Base-by-base conservation (phyloP, 2,888 invertebrate species). In the Scaptomyza flava region DNA sequence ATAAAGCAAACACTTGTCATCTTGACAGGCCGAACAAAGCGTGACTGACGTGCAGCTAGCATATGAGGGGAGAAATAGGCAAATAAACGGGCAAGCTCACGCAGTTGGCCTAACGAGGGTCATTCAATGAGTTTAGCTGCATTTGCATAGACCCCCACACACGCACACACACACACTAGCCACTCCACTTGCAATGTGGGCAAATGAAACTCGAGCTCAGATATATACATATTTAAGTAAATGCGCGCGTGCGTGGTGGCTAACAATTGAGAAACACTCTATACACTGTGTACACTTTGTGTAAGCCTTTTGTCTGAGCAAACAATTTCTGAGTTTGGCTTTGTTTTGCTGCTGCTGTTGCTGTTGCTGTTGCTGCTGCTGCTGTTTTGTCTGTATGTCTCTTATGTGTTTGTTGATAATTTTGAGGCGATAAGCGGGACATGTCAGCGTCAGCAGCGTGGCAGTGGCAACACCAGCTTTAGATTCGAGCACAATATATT, bases 211-310 rank as follows among this genome's bases (percentile, higher is more conserved):
- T 80, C 69, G 84, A 77, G 87, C 84, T 89, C 60, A 71, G 64
- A 64, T 85, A 71, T 86, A 80, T 72, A 82, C 72, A 77, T 75
- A 82, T 78, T 84, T 81, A 85, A 68, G 86, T 81, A 87, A 89
- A 85, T 89, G 89, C 83, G 88, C 89, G 89, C 83, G 86, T 84
- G 89, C 89, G 82, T 89, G 82, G 82, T 82, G 82, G 89, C 87
- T 78, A 87, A 89, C 82, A 82, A 82, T 83, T 83, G 89, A 70
- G 87, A 81, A 81, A 87, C 87, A 87, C 77, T 81, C 9, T 41
- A 41, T 41, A 41, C 17, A 87, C 87, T 80, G 73, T 81, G n/a
- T 38, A 87, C 84, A 83, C 77, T 81, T 14, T 41, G 77, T 81
- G 89, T 61, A 64, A 68, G 74, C 68, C 60, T 68, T 41, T 67